These are phyloP conservation scores for Anser brachyrhynchus DNA, from an alignment of 2,113 vertebrate species.

Conservation along the genomic window DNA sequence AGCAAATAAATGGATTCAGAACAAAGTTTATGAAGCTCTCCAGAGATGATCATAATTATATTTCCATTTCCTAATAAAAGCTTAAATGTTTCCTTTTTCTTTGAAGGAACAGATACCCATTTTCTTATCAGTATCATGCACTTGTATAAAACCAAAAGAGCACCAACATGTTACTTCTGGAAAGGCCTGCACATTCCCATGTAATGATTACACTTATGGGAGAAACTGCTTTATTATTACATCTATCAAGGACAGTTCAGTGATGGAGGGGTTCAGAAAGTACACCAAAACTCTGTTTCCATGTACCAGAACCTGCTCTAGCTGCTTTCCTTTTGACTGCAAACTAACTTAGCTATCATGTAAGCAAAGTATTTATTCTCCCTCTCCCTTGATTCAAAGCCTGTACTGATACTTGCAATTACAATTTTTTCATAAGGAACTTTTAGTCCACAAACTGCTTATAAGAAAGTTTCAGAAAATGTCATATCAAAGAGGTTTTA, in stretches of 20 bases:
- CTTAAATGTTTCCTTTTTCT: background rate
- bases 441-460: background rate
- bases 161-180: background rate
- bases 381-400: background rate
- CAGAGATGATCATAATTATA: background rate
- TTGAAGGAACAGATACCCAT: background rate
- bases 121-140: background rate
- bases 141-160: background rate
- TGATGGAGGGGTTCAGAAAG: background rate
- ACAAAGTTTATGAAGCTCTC: background rate
- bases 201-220: background rate
- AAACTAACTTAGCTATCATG: background rate
- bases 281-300: background rate
- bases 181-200: background rate
- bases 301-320: background rate
- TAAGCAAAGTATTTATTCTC: background rate
- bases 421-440: background rate
- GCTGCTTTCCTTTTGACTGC: background rate
- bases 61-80: constrained; percentile 20
- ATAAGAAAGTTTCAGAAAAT: background rate
- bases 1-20: background rate
- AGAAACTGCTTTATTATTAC: background rate
- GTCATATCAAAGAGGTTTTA: background rate
- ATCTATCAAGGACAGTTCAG: background rate
- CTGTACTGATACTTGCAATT: background rate